Base-by-base conservation (phyloP, 2,888 invertebrate species). In the Bibio marci region DNA sequence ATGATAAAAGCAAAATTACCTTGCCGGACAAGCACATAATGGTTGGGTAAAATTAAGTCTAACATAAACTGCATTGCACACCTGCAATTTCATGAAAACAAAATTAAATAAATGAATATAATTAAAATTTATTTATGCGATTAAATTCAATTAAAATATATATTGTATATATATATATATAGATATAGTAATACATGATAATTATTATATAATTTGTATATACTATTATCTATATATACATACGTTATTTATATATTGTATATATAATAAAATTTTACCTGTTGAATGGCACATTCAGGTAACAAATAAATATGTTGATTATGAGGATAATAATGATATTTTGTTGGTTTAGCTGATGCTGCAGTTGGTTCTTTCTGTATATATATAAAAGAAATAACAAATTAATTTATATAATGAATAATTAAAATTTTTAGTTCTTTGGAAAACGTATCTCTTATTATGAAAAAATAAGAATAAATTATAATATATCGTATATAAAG, bases 261-360 rank as follows among this genome's bases (percentile, higher is more conserved):
- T n/a, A n/a, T n/a, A n/a, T n/a, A n/a, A n/a, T n/a, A n/a, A n/a
- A n/a, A n/a, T n/a, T n/a, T n/a, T n/a, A 76, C 83, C 70, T 91
- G 90, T 65, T 91, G 90, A 52, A 90, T 85, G 47, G 90, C 90
- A 64, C 91, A 91, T 65, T 90, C 90, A 45, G 90, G 90, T 50
- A 91, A 69, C 53, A 87, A 66, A 65, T 88, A 88, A 55, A 87
- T 82, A 64, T 88, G 87, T 63, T 88, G 87, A 64, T 88, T 87
- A 65, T 88, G 88, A 25, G 88, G 88, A 62, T 87, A 88, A 66
- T 87, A 88, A 62, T 90, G 87, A 64, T 90, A 88, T 66, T 87
- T 87, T 46, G 87, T 88, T 19, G 88, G 87, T 58, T 87, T 87
- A 37, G 80, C 80, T 47, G 76, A 71, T 33, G 77, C 27, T 37